Evolutionary conservation across 92 coral and sea anemone genomes (phyloP), one percentile per base, ranked within the genome.

Genomic region (Epizoanthus ramosus): DNA sequence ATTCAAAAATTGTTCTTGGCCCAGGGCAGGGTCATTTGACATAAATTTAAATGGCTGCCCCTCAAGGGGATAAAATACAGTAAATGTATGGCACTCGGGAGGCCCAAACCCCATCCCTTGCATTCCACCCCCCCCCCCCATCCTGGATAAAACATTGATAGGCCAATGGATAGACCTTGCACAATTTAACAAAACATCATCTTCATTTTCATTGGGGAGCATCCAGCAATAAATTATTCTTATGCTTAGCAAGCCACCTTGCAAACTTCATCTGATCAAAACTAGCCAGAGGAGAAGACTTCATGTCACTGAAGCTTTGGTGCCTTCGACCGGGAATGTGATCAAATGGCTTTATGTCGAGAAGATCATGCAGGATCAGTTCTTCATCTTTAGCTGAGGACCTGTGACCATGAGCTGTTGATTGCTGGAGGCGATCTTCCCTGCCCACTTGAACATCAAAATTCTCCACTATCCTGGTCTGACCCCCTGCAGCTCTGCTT

Each of bases 401-500:
- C 68, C 66, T 68, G 84, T 89, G 89, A 19, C 65, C 81, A 18
- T 85, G 92, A 10, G 74, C 80, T 6, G 80, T 68, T 4, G 82
- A 72, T 5, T 9, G 52, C 23, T 47, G 60, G 76, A 60, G n/a
- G n/a, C n/a, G n/a, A n/a, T n/a, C 10, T 56, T n/a, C 79, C 52
- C 65, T 85, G 24, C 58, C 9, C n/a, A 83, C 54, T 54, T 80
- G 87, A n/a, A 41, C 54, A 41, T 85, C 88, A 64, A 85, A 81
- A 28, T 88, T 84, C 65, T 88, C 83, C 13, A 53, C 84, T 53
- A 88, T 80, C 28, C 79, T 85, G 23, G 28, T 24, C 50, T 74
- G 52, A 25, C 89, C 89, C 5, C 89, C 87, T 23, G 77, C 76
- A 72, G 84, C 87, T 57, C 85, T 50, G 70, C 92, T 86, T 18